Evolutionary conservation across 2,888 invertebrate species (phyloP).

Genomic region (Piscicola geometra): DNA sequence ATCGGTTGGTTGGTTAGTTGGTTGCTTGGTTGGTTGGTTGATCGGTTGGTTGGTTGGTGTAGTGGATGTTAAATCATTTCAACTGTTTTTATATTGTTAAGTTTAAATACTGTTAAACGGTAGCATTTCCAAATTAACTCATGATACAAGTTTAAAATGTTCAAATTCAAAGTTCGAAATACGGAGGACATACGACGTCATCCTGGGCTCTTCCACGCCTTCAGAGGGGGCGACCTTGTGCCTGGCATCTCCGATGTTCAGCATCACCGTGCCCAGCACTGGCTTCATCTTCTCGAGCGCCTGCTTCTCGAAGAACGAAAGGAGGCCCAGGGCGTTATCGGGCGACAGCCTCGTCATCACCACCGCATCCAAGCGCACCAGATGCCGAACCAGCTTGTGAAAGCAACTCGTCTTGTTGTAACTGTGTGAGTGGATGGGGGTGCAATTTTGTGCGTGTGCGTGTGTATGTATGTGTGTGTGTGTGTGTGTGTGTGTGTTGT

Average conservation of each 20-base stretch:
- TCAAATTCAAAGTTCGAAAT: background rate
- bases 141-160: too few relatives aligned
- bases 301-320: constrained; percentile 34
- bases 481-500: too few relatives aligned
- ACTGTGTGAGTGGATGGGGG: constrained; percentile 5
- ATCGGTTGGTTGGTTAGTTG: too few relatives aligned
- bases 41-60: too few relatives aligned
- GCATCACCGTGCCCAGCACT: constrained; percentile 23
- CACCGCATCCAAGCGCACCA: constrained; percentile 24
- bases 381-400: constrained; percentile 30
- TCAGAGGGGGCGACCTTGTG: constrained; percentile 15
- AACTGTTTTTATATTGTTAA: too few relatives aligned
- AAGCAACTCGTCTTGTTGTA: constrained; percentile 29
- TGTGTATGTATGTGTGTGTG: too few relatives aligned
- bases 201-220: background rate
- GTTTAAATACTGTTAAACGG: too few relatives aligned
- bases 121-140: too few relatives aligned
- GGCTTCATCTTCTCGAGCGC: constrained; percentile 27
- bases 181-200: constrained; percentile 18
- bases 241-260: constrained; percentile 32
- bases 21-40: too few relatives aligned
- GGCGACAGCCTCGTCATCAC: constrained; percentile 26
- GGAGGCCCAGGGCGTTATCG: constrained; percentile 32
- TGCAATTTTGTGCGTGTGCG: too few relatives aligned
- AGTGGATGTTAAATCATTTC: too few relatives aligned